Conservation (phyloP, 2,797 vertebrate species). For the Xenopus petersii region DNA sequence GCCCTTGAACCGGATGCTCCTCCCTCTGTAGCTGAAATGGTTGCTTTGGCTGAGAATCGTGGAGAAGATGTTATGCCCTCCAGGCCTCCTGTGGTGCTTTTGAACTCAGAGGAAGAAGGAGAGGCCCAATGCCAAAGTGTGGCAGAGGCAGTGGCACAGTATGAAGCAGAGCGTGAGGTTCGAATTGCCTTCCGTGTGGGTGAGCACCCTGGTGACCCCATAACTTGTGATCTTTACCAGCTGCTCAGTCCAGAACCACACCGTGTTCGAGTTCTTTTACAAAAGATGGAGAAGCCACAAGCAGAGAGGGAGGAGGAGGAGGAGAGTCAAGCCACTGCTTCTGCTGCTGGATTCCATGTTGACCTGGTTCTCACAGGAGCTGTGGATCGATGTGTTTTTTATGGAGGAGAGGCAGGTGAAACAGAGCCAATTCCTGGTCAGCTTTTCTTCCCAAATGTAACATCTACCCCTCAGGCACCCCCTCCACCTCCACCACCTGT, state of each 20-base stretch:
- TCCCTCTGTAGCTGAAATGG: slow-evolving; percentile 92
- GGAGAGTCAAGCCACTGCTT: slow-evolving; percentile 63
- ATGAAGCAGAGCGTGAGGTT: slow-evolving; percentile 85
- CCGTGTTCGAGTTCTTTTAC: slow-evolving; percentile 59
- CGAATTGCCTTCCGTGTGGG: slow-evolving; percentile 91
- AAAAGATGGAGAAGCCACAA: slow-evolving; percentile 47
- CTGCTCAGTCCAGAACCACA: slow-evolving; percentile 73
- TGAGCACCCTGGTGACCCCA: slow-evolving; percentile 86
- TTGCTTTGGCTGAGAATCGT: slow-evolving; percentile 88
- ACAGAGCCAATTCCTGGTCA: slow-evolving; percentile 83
- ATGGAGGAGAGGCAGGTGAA: slow-evolving; percentile 86
- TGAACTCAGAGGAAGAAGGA: slow-evolving; percentile 25
- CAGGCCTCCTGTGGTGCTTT: slow-evolving; percentile 40
- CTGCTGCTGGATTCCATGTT: slow-evolving; percentile 85
- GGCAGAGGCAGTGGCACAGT: slow-evolving; percentile 86
- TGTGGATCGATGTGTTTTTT: slow-evolving; percentile 92
- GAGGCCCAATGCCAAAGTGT: slow-evolving; percentile 74
- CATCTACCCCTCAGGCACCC: slow-evolving; percentile 56
- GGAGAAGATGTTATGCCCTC: slow-evolving; percentile 73
- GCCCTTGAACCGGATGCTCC: slow-evolving; percentile 80
- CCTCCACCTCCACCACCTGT: slow-evolving; percentile 57
- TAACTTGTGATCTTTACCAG: slow-evolving; percentile 94
- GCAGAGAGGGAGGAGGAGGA: slow-evolving; percentile 50
- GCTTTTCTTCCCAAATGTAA: slow-evolving; percentile 77
- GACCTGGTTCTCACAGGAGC: slow-evolving; percentile 93